These are phyloP conservation scores for Halcyon chelicuti DNA, from an alignment of 2,797 vertebrate genomes.

Conservation along the genomic window DNA sequence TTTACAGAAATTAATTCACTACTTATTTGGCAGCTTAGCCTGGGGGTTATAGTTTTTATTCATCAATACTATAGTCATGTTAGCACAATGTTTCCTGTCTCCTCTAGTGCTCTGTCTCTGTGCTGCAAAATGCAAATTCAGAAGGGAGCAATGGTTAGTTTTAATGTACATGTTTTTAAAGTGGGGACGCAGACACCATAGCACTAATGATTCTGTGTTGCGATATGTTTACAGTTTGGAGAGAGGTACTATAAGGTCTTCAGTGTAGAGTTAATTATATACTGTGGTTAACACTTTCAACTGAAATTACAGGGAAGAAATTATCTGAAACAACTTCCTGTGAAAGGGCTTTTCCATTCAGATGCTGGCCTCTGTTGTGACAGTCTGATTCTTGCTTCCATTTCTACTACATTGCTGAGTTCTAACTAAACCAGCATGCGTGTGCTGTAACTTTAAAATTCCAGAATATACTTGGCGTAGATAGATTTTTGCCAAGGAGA, in stretches of 20 bases:
- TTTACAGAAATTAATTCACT: slow-evolving; percentile 99
- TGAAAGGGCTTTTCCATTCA: not conserved
- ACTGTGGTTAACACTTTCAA: slow-evolving; percentile 79
- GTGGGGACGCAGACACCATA: not conserved
- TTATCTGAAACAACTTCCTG: slow-evolving; percentile 39
- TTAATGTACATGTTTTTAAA: slow-evolving; percentile 10
- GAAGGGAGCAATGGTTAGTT: slow-evolving; percentile 43
- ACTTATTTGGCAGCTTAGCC: slow-evolving; percentile 94
- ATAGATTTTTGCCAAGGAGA: slow-evolving; percentile 33
- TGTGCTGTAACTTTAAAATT: slow-evolving; percentile 18
- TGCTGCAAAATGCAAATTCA: slow-evolving; percentile 37
- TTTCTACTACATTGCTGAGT: not conserved
- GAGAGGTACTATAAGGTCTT: slow-evolving; percentile 67
- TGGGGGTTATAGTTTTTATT: slow-evolving; percentile 82
- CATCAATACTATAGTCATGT: slow-evolving; percentile 80
- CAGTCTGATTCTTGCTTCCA: not conserved
- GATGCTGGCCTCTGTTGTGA: slow-evolving; percentile 15
- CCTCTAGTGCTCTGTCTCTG: slow-evolving; percentile 46
- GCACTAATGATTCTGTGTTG: slow-evolving; percentile 32
- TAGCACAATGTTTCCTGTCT: slow-evolving; percentile 79
- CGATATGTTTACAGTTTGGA: slow-evolving; percentile 59
- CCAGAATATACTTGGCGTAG: not conserved
- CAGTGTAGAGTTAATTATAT: slow-evolving; percentile 82
- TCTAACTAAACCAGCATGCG: not conserved
- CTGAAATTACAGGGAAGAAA: slow-evolving; percentile 72